These are phyloP conservation scores for Sorex araneus DNA, from an alignment of 2,113 vertebrate genomes.

Conservation along the genomic window DNA sequence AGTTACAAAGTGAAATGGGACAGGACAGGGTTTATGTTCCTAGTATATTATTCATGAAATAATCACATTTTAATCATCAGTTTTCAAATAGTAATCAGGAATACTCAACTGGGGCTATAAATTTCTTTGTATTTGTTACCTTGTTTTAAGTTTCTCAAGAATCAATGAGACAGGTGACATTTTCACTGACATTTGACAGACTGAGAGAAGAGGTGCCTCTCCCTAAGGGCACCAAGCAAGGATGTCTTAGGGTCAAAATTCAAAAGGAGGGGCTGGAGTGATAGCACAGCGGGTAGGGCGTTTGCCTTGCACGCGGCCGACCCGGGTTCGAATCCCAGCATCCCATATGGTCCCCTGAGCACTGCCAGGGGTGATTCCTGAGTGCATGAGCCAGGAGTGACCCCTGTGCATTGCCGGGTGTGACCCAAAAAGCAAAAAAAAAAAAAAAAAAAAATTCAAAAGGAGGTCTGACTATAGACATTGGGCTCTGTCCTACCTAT, in stretches of 20 bases:
- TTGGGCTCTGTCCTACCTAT: neutral
- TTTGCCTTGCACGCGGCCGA: too few relatives aligned
- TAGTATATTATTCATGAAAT: constrained; percentile 25
- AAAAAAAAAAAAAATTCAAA: constrained; percentile 3
- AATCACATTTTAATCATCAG: neutral
- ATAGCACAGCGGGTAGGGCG: too few relatives aligned
- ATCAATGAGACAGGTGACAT: neutral
- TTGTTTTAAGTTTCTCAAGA: neutral
- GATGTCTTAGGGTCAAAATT: neutral
- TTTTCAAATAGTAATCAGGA: too few relatives aligned
- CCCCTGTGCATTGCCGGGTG: too few relatives aligned
- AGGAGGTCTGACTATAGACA: neutral
- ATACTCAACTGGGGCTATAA: too few relatives aligned
- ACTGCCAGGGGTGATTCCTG: too few relatives aligned
- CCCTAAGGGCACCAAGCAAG: neutral
- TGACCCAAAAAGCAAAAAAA: too few relatives aligned
- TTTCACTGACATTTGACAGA: neutral
- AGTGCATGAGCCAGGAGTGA: too few relatives aligned
- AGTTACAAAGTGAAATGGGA: neutral
- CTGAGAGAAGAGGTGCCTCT: neutral
- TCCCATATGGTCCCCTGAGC: too few relatives aligned
- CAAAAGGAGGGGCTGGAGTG: constrained; percentile 20
- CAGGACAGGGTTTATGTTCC: neutral
- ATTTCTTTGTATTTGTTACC: too few relatives aligned
- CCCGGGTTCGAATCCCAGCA: too few relatives aligned